Percentiles rank a stretch among this genome's conserved stretches.
These are phyloP conservation scores for Aphaenogaster floridana DNA, from an alignment of 1,140 invertebrate species.

Conservation along the genomic window DNA sequence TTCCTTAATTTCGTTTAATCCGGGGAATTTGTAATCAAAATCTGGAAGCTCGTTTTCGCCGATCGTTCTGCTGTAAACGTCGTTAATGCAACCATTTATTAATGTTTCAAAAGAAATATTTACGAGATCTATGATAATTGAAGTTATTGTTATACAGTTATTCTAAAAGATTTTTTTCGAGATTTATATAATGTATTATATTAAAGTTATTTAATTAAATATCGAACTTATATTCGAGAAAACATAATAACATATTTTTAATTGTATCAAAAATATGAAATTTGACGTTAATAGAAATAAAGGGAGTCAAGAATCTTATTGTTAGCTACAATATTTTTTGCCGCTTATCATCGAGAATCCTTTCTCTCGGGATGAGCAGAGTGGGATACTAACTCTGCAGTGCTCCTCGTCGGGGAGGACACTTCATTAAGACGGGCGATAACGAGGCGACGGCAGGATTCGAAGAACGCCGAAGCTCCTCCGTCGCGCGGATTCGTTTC, in stretches of 20 bases:
- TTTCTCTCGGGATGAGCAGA: neutral
- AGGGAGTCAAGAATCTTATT: neutral
- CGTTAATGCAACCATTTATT: neutral
- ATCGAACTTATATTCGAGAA: neutral
- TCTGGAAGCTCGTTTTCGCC: neutral
- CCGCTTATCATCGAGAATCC: neutral
- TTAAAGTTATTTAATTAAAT: slow-evolving; percentile 5
- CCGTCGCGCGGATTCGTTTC: slow-evolving; percentile 69
- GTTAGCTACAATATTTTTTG: neutral
- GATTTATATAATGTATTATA: neutral
- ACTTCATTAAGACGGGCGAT: slow-evolving; percentile 73
- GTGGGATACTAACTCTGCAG: neutral
- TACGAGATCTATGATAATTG: neutral
- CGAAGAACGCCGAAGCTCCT: slow-evolving; percentile 68
- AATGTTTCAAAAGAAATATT: slow-evolving; percentile 1
- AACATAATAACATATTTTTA: neutral
- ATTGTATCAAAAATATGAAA: neutral
- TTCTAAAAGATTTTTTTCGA: neutral
- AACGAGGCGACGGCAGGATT: slow-evolving; percentile 69
- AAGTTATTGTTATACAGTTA: slow-evolving; percentile 10
- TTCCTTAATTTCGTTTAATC: slow-evolving; percentile 68
- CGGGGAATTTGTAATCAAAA: slow-evolving; percentile 26
- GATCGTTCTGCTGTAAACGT: neutral
- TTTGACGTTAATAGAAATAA: neutral
- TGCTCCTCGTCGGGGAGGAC: slow-evolving; percentile 38